Base-by-base conservation (phyloP, 2,113 vertebrate species). In the Aplodontia rufa region DNA sequence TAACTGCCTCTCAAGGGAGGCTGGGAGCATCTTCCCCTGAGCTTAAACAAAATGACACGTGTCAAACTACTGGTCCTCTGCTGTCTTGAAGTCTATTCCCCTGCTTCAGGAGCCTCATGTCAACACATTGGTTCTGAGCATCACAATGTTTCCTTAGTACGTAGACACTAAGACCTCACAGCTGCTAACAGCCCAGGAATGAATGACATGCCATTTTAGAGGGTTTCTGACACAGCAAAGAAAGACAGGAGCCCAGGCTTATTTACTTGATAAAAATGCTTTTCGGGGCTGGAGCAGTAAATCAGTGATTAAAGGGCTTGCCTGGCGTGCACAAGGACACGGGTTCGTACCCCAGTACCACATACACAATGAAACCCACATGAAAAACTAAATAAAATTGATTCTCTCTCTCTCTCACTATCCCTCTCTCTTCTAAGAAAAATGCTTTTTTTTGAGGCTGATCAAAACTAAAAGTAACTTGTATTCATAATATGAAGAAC, bases 1-100 rank as follows among this genome's bases (percentile, higher is more conserved):
- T 49, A 62, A 40, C 11, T 47, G 37, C 49, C 37, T 40, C 75
- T 60, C 37, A 66, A 68, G 64, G 55, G 69, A 62, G 17, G 20
- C 16, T 24, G 32, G 20, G 17, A 28, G 62, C 32, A 24, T 4
- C 13, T 60, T 60, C 26, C 26, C 80, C 49, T 3, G 24, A 51
- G 32, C 86, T 16, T 16, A 0, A 28, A 32, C 0, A 11, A 42
- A 66, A 53, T 6, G 19, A 35, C 2, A 13, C 4, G 6, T 0
- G 0, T 51, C 37, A 22, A 66, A 11, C 40, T 47, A 42, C 13
- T 4, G 0, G 8, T 28, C 16, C 51, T 60, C 5, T 69, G 45
- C 40, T 1, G 2, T 69, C 75, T 82, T 6, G 35, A 69, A 45
- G 75, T 28, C 7, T 13, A 5, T 5, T 42, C 35, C n/a, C 51